Percentiles rank a stretch among this genome's conserved stretches.
phyloP scores from a whole-genome alignment of 2,113 vertebrate genomes.

The Bos javanicus region DNA sequence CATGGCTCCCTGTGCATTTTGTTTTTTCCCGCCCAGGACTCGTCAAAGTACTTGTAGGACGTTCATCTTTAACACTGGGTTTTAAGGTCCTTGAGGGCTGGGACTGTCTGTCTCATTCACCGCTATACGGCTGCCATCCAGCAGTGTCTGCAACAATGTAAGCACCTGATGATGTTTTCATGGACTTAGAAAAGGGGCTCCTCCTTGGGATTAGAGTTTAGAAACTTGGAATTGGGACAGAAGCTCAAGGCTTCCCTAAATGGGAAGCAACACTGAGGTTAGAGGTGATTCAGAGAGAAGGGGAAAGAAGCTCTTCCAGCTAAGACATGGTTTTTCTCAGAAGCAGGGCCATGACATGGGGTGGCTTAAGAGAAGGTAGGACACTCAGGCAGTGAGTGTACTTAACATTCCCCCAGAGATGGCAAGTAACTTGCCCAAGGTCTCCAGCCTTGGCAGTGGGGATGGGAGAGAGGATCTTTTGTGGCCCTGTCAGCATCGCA shows the following conservation, averaged over 20 bases:
- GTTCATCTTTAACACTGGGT: not conserved
- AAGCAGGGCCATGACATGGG: not conserved
- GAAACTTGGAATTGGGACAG: not conserved
- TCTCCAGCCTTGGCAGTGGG: not conserved
- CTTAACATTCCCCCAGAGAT: slow-evolving; percentile 69
- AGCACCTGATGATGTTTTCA: not conserved
- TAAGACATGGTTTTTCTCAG: not conserved
- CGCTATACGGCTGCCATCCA: too few species aligned
- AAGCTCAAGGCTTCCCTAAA: not conserved
- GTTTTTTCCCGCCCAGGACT: not conserved
- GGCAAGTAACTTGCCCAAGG: slow-evolving; percentile 83
- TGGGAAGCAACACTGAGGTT: not conserved
- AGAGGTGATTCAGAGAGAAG: not conserved
- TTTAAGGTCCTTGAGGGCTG: not conserved
- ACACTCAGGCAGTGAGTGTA: not conserved
- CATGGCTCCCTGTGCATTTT: not conserved
- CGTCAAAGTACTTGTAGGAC: not conserved
- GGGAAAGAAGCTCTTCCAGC: not conserved
- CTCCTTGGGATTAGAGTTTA: not conserved
- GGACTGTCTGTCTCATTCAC: not conserved
- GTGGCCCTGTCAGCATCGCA: not conserved
- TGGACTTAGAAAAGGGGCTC: not conserved
- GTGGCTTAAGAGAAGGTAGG: not conserved
- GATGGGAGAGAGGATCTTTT: not conserved
- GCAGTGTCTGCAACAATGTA: not conserved